Evolutionary conservation across 1,140 invertebrate species (phyloP), one percentile per base, ranked within the genome.

Genomic region (Orchestia grillus): DNA sequence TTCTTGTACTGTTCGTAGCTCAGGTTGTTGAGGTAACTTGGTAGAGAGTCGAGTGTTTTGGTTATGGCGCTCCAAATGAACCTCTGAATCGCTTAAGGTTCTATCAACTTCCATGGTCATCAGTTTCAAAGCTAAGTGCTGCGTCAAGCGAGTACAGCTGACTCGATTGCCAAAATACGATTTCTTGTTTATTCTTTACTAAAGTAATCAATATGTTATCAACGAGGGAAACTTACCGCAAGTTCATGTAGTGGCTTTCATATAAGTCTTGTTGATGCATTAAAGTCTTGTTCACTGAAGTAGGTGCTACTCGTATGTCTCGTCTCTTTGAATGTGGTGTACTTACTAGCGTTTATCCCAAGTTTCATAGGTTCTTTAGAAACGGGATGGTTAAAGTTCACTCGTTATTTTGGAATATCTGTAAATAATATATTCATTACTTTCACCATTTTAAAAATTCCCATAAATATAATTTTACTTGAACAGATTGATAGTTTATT

Each of bases 361-460:
- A 77, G 62, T 77, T 36, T 36, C 62, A 77, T 77, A 77, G 62
- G 62, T 28, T 15, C 62, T 1, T 77, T 1, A 77, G 28, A 28
- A 19, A 36, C 62, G 28, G 62, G 62, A 36, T 77, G 36, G 11
- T 77, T 77, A 77, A 15, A 77, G 15, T 77, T 53, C 47, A 3
- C 62, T 77, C 36, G 62, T 77, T 77, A 77, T 77, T 77, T 77
- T 8, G 62, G 28, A 77, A 77, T 36, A 77, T 77, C 3, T 77
- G 62, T 77, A 77, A 77, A 77, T 77, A 77, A 77, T 77, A 77
- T 77, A 77, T 77, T 77, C 36, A 77, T 77, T 77, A 77, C 62
- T 77, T 77, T 77, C 62, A 28, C 62, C 28, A 36, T 77, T 77
- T 77, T 77, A 1, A 77, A 77, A 28, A 77, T 8, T 77, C 36